These are phyloP conservation scores for Sebastes steindachneri DNA, from an alignment of 2,797 vertebrate genomes.

Conservation along the genomic window DNA sequence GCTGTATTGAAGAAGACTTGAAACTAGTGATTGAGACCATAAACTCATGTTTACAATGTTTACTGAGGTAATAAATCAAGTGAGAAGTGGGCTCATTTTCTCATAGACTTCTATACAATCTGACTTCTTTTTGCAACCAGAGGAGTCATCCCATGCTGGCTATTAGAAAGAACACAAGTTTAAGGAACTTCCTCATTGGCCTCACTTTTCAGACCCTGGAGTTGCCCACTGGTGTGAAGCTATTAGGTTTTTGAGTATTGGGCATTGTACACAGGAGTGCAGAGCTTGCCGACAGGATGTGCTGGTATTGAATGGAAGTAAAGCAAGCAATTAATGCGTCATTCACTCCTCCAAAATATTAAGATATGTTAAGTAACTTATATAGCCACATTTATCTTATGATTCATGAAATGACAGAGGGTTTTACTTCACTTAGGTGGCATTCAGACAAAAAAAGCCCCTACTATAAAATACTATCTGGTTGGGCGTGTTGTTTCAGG, in stretches of 20 bases:
- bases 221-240: not conserved
- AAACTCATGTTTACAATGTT: too few species aligned
- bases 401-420: not conserved
- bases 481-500: not conserved
- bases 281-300: not conserved
- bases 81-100: too few species aligned
- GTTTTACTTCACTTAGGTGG: not conserved
- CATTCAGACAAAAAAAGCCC: not conserved
- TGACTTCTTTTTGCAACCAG: too few species aligned
- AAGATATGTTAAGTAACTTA: not conserved
- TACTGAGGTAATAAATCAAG: too few species aligned
- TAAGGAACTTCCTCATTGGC: too few species aligned
- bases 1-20: too few species aligned
- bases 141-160: accelerated
- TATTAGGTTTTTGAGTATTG: not conserved
- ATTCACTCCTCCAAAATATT: not conserved
- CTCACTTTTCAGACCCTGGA: too few species aligned
- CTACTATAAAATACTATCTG: not conserved
- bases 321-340: not conserved
- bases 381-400: not conserved
- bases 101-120: too few species aligned
- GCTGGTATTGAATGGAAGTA: not conserved
- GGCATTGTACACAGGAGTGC: not conserved
- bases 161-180: accelerated
- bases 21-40: too few species aligned